A percentile compares a stretch with the other conserved stretches of the same genome.
Evolutionary conservation across 1,140 invertebrate genomes (phyloP).

Genomic region (Macrosteles quadrilineatus): DNA sequence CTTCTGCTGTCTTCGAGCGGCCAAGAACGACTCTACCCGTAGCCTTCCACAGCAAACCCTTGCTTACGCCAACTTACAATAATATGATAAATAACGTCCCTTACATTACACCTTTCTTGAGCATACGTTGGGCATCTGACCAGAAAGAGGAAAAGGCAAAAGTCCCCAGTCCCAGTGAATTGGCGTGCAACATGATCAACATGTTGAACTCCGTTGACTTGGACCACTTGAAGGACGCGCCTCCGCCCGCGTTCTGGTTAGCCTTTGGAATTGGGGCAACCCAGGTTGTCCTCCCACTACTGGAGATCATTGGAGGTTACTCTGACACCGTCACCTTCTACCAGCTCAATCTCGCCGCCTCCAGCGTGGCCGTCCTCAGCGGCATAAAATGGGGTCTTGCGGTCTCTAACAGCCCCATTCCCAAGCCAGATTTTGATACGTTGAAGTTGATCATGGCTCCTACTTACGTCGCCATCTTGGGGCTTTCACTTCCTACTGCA

Average conservation of each 20-base stretch:
- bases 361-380: background rate
- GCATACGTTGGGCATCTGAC: too few relatives aligned
- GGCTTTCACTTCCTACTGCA: background rate
- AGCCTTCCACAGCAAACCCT: too few relatives aligned
- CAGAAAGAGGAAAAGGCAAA: background rate
- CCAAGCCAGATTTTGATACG: background rate
- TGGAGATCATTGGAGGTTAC: constrained; percentile 11
- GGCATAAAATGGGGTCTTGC: constrained; percentile 11
- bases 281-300: background rate
- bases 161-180: background rate
- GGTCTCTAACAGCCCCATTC: background rate
- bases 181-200: constrained; percentile 11
- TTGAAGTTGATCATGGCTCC: background rate
- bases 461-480: background rate
- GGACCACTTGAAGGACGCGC: background rate
- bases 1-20: too few relatives aligned
- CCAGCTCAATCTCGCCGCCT: background rate
- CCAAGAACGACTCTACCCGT: too few relatives aligned
- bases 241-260: constrained; percentile 9
- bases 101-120: too few relatives aligned
- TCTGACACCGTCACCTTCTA: background rate
- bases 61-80: too few relatives aligned
- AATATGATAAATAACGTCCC: too few relatives aligned
- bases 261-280: background rate
- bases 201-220: constrained; percentile 14